These are phyloP conservation scores for Drosophila paramelanica DNA, from an alignment of 2,888 invertebrate species.

Conservation along the genomic window DNA sequence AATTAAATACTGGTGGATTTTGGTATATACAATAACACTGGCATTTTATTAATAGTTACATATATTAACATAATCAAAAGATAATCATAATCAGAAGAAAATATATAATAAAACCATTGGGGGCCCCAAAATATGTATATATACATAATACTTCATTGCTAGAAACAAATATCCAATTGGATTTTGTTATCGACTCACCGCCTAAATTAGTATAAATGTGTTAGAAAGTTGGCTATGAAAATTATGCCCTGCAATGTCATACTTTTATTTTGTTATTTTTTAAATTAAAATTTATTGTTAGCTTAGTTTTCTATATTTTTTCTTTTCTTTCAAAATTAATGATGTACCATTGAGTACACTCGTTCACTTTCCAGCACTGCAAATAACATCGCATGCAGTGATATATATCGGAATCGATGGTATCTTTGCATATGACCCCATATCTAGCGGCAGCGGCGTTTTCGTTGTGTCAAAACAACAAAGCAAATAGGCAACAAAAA, in stretches of 20 bases:
- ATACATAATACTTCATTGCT: neutral
- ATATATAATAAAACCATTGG: neutral
- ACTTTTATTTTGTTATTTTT: neutral
- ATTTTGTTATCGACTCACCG: neutral
- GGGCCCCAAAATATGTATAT: neutral
- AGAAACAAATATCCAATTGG: neutral
- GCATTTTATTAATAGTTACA: neutral
- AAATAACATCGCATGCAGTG: conserved; percentile 30
- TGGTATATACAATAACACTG: neutral
- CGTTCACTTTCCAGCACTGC: neutral
- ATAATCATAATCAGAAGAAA: neutral
- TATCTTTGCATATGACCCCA: conserved; percentile 28
- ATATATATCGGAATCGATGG: conserved; percentile 17
- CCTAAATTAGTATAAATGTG: too few species aligned
- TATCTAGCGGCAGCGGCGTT: conserved; percentile 62
- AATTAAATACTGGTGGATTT: neutral
- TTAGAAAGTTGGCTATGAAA: neutral
- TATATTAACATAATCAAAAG: neutral
- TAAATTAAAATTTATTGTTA: neutral
- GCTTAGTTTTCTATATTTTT: neutral
- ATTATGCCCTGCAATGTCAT: neutral
- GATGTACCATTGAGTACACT: neutral
- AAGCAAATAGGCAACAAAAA: conserved; percentile 39
- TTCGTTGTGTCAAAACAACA: conserved; percentile 65
- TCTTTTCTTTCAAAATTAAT: neutral